These are phyloP conservation scores for Bubalus kerabau DNA, from an alignment of 2,113 vertebrate genomes.

Conservation along the genomic window DNA sequence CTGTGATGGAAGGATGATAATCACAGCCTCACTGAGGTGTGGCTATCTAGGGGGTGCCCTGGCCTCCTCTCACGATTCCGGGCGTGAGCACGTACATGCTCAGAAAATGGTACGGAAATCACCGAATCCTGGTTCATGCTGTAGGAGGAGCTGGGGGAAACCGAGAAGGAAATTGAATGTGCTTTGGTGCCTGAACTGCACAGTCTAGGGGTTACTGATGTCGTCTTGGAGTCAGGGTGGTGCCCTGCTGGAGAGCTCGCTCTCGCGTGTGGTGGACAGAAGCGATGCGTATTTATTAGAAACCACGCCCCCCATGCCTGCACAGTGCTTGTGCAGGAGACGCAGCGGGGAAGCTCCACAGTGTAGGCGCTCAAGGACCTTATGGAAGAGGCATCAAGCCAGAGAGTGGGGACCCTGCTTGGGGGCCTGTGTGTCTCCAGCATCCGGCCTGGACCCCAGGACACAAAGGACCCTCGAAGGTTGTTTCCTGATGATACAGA, in stretches of 20 bases:
- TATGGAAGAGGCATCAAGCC: neutral
- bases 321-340: neutral
- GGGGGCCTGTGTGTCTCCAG: neutral
- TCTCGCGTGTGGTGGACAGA: neutral
- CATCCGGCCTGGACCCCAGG: rapidly evolving
- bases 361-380: neutral
- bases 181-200: neutral
- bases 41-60: neutral
- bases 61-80: neutral
- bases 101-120: neutral
- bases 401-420: neutral
- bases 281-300: neutral
- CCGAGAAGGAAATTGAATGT: neutral
- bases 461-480: neutral
- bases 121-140: rapidly evolving
- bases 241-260: neutral
- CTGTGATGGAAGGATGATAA: neutral
- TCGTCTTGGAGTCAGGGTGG: no score
- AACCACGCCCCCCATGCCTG: neutral
- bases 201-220: neutral
- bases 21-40: neutral
- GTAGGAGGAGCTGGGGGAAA: neutral
- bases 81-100: rapidly evolving
- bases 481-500: neutral
- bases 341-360: rapidly evolving